Base-by-base conservation (phyloP, 2,888 invertebrate genomes). In the Formica aserva region DNA sequence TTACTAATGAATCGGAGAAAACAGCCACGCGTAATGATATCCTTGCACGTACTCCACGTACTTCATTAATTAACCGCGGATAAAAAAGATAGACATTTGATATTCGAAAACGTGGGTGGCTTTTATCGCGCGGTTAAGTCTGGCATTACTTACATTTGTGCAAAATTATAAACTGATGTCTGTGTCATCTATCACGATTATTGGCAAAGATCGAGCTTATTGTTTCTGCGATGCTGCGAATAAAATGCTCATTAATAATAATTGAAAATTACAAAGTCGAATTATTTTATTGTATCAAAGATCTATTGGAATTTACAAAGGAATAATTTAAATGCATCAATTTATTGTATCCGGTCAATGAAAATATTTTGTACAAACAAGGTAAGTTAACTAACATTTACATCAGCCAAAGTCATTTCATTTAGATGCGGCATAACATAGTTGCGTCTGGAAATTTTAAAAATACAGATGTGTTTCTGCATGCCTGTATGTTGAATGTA, bases 21-120 rank as follows among this genome's bases (percentile, higher is more conserved):
- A 65, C n/a, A 52, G 8, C 18, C 3, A n/a, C 55, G 67, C 63
- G 67, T 63, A 41, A 52, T 57, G 80, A 62, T 77, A 32, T 69
- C 48, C 18, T 74, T 74, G 78, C 57, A 69, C 22, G 32, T 60
- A 55, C 77, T 80, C 74, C 29, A 63, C 78, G 72, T 26, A 26
- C 26, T 69, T 72, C 76, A 77, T 85, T 89, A 89, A 89, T 89
- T 89, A 89, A 80, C 84, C 80, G 69, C 80, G 69, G 69, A 81
- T 84, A 69, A 82, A 87, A 87, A 84, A 86, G 84, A 86, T 86
- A 86, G 72, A 85, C 78, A 84, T 26, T 83, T 82, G 87, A 88
- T 87, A 90, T 90, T 82, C 85, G 80, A 48, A 84, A 85, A 74
- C 80, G 74, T 82, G 84, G 75, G 74, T 75, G 69, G 60, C 18